Evolutionary conservation across 1,140 invertebrate genomes (phyloP), one percentile per base, ranked within the genome.

Genomic region (Grapholita molesta): DNA sequence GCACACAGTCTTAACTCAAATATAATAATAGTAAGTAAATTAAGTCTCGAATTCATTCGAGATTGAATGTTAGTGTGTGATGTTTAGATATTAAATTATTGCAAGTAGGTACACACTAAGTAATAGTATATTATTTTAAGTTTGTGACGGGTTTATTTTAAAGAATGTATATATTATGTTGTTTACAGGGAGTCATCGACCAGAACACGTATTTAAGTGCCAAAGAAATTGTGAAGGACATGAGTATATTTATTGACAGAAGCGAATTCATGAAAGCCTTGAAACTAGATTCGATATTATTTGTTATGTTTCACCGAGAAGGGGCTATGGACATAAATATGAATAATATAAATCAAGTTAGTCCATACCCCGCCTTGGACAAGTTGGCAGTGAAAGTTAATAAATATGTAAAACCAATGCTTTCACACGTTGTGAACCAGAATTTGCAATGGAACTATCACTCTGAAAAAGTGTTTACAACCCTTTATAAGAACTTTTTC

Each of bases 121-220:
- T n/a, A n/a, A n/a, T n/a, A n/a, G n/a, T n/a, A n/a, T n/a, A n/a
- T 48, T 38, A 12, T 38, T 38, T 38, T 38, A n/a, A 15, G 35
- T 48, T 42, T 0, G 38, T 1, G 6, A 48, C 28, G 3, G 3
- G 7, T 48, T 48, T 18, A 15, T 48, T 42, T 42, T 42, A 42
- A 42, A 42, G n/a, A 48, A 3, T 18, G 18, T 38, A 30, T 53
- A 23, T 33, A 64, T 25, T 2, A 1, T 53, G 5, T 35, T 61
- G 52, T 81, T 83, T 73, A 21, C 70, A 88, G 88, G 88, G 88
- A 6, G 65, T 79, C 0, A 82, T 90, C 9, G 88, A 90, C 53
- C 69, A 75, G 32, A 76, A 70, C 21, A 79, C 82, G 5, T 85
- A 83, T 66, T 38, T 75, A 7, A 72, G 77, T 33, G 69, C 79